phyloP scores from a whole-genome alignment of 2,888 invertebrate genomes.

The Aleiodes testaceus region DNA sequence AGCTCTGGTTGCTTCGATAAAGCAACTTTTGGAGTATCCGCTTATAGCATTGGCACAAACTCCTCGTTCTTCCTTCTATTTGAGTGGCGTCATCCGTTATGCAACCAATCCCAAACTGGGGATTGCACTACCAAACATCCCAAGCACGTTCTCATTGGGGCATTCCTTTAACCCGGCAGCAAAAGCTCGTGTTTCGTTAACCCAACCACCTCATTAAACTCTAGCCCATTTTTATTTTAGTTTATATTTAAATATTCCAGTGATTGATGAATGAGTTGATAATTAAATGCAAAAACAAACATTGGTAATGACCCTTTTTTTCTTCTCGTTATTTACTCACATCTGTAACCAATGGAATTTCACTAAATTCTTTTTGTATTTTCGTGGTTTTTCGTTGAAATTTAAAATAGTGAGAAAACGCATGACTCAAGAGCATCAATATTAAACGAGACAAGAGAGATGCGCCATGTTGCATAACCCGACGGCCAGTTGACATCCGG shows the following conservation, averaged over 20 bases:
- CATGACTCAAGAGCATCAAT: background rate
- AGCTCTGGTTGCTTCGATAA: constrained; percentile 48
- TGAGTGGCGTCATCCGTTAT: constrained; percentile 64
- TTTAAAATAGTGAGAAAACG: too few species aligned
- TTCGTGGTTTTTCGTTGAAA: too few species aligned
- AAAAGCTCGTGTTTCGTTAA: constrained; percentile 47
- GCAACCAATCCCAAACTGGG: constrained; percentile 66
- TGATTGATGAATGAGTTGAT: background rate
- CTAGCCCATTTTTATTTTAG: constrained; percentile 13
- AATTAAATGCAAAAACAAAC: background rate
- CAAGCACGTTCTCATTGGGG: constrained; percentile 63
- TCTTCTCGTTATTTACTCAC: too few species aligned
- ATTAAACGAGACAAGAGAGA: constrained; percentile 11
- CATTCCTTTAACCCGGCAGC: constrained; percentile 63
- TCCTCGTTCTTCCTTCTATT: constrained; percentile 61
- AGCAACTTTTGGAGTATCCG: constrained; percentile 58
- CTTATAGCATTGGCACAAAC: constrained; percentile 64
- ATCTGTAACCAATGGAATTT: too few species aligned
- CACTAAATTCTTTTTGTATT: too few species aligned
- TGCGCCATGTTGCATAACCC: constrained; percentile 17
- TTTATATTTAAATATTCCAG: too few species aligned
- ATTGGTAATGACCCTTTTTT: constrained; percentile 31
- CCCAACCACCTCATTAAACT: constrained; percentile 33
- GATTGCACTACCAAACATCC: constrained; percentile 69
- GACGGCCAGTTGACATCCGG: constrained; percentile 38